Evolutionary conservation across 2,888 invertebrate genomes (phyloP).

Genomic region (Aspidapion aeneum): DNA sequence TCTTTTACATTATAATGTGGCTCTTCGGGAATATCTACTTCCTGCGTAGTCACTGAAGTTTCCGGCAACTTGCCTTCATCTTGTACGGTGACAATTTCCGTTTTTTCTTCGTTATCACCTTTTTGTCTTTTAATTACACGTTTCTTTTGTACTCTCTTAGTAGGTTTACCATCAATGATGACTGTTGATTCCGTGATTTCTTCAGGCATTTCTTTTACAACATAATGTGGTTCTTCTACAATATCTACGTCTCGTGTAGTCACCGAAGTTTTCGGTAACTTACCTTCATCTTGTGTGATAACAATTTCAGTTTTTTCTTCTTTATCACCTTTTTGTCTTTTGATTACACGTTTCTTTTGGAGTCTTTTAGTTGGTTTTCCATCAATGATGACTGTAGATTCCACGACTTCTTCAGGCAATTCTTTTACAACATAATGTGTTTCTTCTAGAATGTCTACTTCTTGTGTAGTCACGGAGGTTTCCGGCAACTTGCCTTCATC

Average conservation of each 20-base stretch:
- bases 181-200: slow-evolving; percentile 28
- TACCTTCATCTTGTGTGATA: slow-evolving; percentile 33
- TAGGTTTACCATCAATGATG: slow-evolving; percentile 32
- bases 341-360: slow-evolving; percentile 33
- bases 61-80: slow-evolving; percentile 42
- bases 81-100: slow-evolving; percentile 40
- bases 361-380: slow-evolving; percentile 33
- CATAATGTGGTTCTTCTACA: slow-evolving; percentile 27
- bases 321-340: slow-evolving; percentile 33
- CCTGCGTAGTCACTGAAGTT: slow-evolving; percentile 33
- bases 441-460: slow-evolving; percentile 35
- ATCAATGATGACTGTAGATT: slow-evolving; percentile 40
- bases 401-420: slow-evolving; percentile 32
- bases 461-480: slow-evolving; percentile 33
- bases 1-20: slow-evolving; percentile 31
- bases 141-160: slow-evolving; percentile 42
- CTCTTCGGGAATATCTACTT: slow-evolving; percentile 28
- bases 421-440: slow-evolving; percentile 41
- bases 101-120: slow-evolving; percentile 42
- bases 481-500: slow-evolving; percentile 36
- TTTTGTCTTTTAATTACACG: slow-evolving; percentile 46
- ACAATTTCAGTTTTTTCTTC: slow-evolving; percentile 38
- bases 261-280: slow-evolving; percentile 32
- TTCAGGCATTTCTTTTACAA: slow-evolving; percentile 42
- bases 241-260: slow-evolving; percentile 30